A percentile compares a stretch with the other conserved stretches of the same genome.
Evolutionary conservation across 2,113 vertebrate species (phyloP).

Genomic region (Malaclemys terrapin): DNA sequence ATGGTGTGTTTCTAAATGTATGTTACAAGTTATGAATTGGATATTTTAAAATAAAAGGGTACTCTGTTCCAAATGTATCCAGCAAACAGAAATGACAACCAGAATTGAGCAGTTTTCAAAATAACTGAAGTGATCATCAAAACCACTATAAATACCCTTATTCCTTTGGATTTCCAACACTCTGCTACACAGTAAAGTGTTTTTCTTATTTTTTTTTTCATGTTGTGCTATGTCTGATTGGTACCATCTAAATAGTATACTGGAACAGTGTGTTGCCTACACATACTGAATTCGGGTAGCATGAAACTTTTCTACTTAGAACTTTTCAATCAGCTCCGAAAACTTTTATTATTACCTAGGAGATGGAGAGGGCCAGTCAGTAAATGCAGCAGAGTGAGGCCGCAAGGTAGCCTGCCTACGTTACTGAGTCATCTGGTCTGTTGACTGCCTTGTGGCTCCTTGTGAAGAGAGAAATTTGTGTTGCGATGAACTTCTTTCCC

Average conservation of each 20-base stretch:
- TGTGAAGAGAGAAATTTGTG: conserved; percentile 19
- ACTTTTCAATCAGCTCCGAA: conserved; percentile 32
- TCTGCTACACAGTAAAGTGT: background rate
- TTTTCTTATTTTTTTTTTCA: background rate
- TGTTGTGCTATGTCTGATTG: background rate
- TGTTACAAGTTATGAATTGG: background rate
- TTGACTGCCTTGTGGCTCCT: background rate
- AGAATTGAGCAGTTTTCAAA: background rate
- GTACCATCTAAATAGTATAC: background rate
- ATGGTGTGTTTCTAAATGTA: conserved; percentile 1
- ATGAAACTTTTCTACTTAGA: conserved; percentile 16
- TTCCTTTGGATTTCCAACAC: conserved; percentile 1
- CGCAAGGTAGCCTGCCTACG: background rate
- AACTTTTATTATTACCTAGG: conserved; percentile 47
- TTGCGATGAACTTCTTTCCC: background rate
- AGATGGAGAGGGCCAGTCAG: conserved; percentile 38
- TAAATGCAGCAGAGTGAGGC: conserved; percentile 46
- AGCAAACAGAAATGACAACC: background rate
- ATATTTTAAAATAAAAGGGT: conserved; percentile 16
- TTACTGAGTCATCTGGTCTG: background rate
- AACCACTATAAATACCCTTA: conserved; percentile 10
- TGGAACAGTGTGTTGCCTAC: background rate
- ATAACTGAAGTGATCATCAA: background rate
- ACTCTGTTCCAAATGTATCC: background rate
- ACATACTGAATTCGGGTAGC: conserved; percentile 27